These are phyloP conservation scores for Pyxicephalus adspersus DNA, from an alignment of 2,113 vertebrate species.

Conservation along the genomic window DNA sequence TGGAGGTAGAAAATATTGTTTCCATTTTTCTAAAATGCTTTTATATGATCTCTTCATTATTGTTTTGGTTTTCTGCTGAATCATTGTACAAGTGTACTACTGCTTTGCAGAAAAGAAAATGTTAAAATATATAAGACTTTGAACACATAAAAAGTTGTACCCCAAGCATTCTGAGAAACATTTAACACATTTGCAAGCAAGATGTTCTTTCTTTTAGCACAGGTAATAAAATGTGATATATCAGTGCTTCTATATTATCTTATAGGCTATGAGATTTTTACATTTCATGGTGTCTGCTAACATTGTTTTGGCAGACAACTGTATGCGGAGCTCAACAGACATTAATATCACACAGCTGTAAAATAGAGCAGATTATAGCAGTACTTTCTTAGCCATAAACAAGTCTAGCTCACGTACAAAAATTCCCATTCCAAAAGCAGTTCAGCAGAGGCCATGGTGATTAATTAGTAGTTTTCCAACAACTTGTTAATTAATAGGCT, in stretches of 20 bases:
- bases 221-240: constrained; percentile 36
- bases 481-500: too few species aligned
- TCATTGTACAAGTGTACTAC: too few species aligned
- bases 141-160: constrained; percentile 8
- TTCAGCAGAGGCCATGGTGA: too few species aligned
- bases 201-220: constrained; percentile 34
- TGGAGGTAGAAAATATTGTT: too few species aligned
- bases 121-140: background rate
- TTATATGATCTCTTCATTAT: too few species aligned
- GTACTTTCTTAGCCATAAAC: background rate
- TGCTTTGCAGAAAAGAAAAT: constrained; percentile 7
- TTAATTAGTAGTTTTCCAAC: too few species aligned
- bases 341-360: constrained; percentile 2
- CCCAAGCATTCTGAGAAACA: constrained; percentile 54
- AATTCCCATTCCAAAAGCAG: background rate
- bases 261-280: constrained; percentile 18
- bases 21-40: too few species aligned
- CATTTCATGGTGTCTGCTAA: constrained; percentile 2
- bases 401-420: background rate
- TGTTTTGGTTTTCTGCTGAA: too few species aligned
- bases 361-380: background rate
- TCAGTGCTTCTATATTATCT: background rate
- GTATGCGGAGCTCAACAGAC: background rate
- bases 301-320: background rate
- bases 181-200: constrained; percentile 44